Conservation (phyloP, 2,888 invertebrate genomes). For the Elegia similella region DNA sequence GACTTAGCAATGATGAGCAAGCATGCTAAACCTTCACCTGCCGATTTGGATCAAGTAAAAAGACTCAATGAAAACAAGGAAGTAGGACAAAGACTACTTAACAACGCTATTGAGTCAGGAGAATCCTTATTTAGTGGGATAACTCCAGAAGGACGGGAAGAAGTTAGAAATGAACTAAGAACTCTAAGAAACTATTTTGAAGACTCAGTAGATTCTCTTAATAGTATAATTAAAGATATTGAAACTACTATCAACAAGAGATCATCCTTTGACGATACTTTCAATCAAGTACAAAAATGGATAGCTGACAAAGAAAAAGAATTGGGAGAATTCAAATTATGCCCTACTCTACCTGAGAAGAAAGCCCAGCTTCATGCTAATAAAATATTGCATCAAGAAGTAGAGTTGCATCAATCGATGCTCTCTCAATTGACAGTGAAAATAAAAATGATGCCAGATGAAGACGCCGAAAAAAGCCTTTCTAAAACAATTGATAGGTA, state of each 20-base stretch:
- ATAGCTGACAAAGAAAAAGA: conserved; percentile 90
- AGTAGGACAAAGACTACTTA: conserved; percentile 88
- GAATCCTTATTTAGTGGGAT: conserved; percentile 94
- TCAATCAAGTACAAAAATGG: conserved; percentile 93
- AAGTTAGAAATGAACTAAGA: conserved; percentile 90
- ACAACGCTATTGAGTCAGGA: conserved; percentile 91
- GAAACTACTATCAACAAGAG: conserved; percentile 94
- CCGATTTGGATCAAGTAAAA: conserved; percentile 89
- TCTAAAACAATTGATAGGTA: conserved; percentile 88
- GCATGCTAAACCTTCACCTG: conserved; percentile 87
- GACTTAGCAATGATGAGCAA: conserved; percentile 88
- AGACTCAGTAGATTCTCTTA: conserved; percentile 91
- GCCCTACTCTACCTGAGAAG: conserved; percentile 93
- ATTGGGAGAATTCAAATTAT: conserved; percentile 85
- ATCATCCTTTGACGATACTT: conserved; percentile 96
- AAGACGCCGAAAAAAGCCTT: conserved; percentile 88
- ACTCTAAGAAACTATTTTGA: conserved; percentile 91
- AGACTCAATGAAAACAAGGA: conserved; percentile 88
- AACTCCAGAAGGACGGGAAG: conserved; percentile 92
- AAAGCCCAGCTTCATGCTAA: conserved; percentile 92
- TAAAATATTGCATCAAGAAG: conserved; percentile 91
- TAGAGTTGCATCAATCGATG: conserved; percentile 91
- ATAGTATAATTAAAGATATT: conserved; percentile 91
- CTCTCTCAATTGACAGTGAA: conserved; percentile 92
- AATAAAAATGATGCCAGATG: conserved; percentile 88